These are phyloP conservation scores for Hirtodrosophila duncani DNA, from an alignment of 2,888 invertebrate species.

Conservation along the genomic window DNA sequence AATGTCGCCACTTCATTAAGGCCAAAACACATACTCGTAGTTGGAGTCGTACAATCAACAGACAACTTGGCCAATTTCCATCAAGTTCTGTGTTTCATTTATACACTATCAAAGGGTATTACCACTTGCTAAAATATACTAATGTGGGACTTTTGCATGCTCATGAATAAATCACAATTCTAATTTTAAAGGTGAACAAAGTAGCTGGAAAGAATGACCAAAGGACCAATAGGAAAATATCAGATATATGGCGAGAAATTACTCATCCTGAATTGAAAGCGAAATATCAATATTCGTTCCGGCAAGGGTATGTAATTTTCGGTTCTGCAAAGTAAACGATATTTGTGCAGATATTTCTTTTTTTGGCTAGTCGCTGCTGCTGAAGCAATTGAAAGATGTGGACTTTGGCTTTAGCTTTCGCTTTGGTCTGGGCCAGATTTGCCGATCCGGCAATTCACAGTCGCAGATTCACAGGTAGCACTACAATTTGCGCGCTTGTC, in stretches of 20 bases:
- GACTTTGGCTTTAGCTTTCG: no score
- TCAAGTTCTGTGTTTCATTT: constrained; percentile 39
- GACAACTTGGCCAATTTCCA: constrained; percentile 68
- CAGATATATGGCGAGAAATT: no score
- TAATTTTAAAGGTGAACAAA: no score
- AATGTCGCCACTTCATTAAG: constrained; percentile 66
- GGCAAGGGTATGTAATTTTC: no score
- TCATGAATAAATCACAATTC: no score
- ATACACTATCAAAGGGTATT: constrained; percentile 7
- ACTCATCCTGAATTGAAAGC: no score
- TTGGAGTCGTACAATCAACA: constrained; percentile 39
- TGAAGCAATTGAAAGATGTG: no score
- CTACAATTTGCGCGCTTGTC: constrained; percentile 73
- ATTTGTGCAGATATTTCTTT: no score
- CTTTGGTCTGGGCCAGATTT: constrained; percentile 38
- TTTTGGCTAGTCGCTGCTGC: neutral
- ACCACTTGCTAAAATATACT: neutral
- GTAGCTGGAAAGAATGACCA: neutral
- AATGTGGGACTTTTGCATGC: no score
- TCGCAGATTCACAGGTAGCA: constrained; percentile 48
- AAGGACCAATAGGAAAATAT: neutral
- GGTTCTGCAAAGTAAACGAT: no score
- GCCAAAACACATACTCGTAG: constrained; percentile 20
- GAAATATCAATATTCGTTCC: no score
- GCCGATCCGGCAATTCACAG: constrained; percentile 9